Evolutionary conservation across 1,140 invertebrate genomes (phyloP).

Genomic region (Rhopalosiphum padi): DNA sequence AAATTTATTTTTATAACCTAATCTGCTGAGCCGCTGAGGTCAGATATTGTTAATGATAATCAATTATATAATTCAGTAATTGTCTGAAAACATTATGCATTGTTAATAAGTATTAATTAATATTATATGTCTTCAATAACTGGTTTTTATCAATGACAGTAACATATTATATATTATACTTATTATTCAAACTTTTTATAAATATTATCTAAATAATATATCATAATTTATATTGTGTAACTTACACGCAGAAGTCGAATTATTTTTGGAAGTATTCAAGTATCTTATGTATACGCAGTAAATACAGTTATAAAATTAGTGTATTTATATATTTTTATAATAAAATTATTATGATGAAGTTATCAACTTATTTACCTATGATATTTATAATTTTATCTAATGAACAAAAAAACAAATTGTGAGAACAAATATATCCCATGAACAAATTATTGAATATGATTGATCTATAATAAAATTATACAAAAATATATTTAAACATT

Average conservation of each 20-base stretch:
- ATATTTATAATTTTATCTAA: not conserved
- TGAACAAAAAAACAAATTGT: not conserved
- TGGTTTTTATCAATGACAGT: not conserved
- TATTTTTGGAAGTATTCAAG: too few relatives aligned
- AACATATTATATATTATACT: not conserved
- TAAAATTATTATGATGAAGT: not conserved
- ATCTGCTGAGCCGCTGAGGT: not conserved
- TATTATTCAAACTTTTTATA: not conserved
- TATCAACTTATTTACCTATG: not conserved
- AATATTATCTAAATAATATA: not conserved
- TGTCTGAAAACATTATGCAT: not conserved
- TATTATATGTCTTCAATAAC: not conserved
- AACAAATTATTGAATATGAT: not conserved
- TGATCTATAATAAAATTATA: not conserved
- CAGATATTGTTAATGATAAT: not conserved
- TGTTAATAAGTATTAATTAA: not conserved
- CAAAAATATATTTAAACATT: not conserved
- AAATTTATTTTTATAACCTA: too few relatives aligned
- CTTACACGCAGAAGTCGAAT: too few relatives aligned
- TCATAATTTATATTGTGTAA: not conserved
- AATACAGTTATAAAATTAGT: not conserved
- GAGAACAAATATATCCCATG: not conserved
- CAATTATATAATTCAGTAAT: not conserved
- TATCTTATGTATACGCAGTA: not conserved
- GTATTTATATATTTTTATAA: not conserved